Evolutionary conservation across 2,888 invertebrate species (phyloP), one percentile per base, ranked within the genome.

Genomic region (Hemistola chrysoprasaria): DNA sequence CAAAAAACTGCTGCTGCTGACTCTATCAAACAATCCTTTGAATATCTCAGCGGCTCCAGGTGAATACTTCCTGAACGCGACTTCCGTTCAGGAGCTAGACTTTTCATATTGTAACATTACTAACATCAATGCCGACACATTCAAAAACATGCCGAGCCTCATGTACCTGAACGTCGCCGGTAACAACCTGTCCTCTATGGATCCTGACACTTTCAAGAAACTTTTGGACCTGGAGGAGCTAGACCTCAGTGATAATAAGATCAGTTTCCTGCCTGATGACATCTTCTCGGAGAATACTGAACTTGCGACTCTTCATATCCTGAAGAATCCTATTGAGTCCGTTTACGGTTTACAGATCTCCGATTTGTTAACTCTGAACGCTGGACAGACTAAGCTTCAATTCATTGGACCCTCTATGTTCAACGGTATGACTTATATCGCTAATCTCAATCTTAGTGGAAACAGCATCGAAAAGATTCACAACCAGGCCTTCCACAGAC

Each of bases 381-480:
- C 94, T 35, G 93, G 93, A 51, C 92, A 91, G 60, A 95, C 94
- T 49, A 88, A 91, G 22, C 92, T 95, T 33, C 90, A 82, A 57
- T 88, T 91, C 34, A 89, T 95, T 37, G 92, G 91, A 42, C 92
- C 92, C 37, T 90, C 90, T 40, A 92, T 94, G 83, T 91, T 93
- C 58, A 90, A 91, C 53, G 90, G 91, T 43, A 91, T 93, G 89
- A 81, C 83, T 2, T 87, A 90, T 36, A 78, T 95, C 45, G 92
- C 92, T 20, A 92, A 92, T 61, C 86, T 95, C 20, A 91, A 92
- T 55, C 78, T 95, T 4, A 93, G 91, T 59, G 91, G 93, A 29
- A 95, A 95, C 70, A 91, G 90, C 40, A 91, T 95, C 44, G 90
- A 86, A 42, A 91, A 91, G 62, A 92, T 95, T 41, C 91, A 93